These are phyloP conservation scores for Morpho deidamia DNA, from an alignment of 2,888 invertebrate species.

Conservation along the genomic window DNA sequence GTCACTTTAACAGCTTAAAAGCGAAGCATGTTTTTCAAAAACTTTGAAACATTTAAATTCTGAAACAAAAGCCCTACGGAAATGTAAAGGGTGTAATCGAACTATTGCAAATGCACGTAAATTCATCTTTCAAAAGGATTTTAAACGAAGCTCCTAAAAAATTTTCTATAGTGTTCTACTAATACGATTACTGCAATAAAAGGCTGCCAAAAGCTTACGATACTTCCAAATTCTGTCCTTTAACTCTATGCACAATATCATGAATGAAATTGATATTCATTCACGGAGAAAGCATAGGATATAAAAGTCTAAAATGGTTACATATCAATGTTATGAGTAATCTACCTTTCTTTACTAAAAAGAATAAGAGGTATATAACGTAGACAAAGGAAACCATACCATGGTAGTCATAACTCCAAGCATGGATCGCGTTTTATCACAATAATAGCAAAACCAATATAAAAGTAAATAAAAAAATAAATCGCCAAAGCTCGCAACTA, in stretches of 20 bases:
- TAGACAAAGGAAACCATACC: slow-evolving; percentile 78
- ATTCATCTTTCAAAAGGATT: slow-evolving; percentile 6
- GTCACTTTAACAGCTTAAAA: slow-evolving; percentile 3
- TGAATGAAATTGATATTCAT: slow-evolving; percentile 21
- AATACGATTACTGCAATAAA: slow-evolving; percentile 22
- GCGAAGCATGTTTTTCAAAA: slow-evolving; percentile 9
- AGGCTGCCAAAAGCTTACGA: slow-evolving; percentile 23
- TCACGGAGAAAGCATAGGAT: slow-evolving; percentile 22
- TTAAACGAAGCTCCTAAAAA: slow-evolving; percentile 15
- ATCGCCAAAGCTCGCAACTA: slow-evolving; percentile 62
- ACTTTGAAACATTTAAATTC: neutral
- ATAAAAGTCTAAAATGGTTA: slow-evolving; percentile 27
- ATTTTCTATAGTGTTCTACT: slow-evolving; percentile 19
- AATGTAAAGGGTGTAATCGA: slow-evolving; percentile 1
- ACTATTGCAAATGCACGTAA: slow-evolving; percentile 1
- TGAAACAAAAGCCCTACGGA: slow-evolving; percentile 6
- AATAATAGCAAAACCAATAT: slow-evolving; percentile 54
- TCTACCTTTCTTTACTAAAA: slow-evolving; percentile 59
- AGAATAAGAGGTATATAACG: slow-evolving; percentile 56
- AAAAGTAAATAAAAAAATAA: slow-evolving; percentile 47
- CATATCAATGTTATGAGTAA: slow-evolving; percentile 33
- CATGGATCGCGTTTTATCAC: slow-evolving; percentile 75
- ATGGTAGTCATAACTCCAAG: slow-evolving; percentile 78
- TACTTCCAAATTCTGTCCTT: slow-evolving; percentile 9
- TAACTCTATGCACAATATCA: slow-evolving; percentile 15